These are phyloP conservation scores for Chiloscyllium plagiosum DNA, from an alignment of 2,113 vertebrate species.

Conservation along the genomic window DNA sequence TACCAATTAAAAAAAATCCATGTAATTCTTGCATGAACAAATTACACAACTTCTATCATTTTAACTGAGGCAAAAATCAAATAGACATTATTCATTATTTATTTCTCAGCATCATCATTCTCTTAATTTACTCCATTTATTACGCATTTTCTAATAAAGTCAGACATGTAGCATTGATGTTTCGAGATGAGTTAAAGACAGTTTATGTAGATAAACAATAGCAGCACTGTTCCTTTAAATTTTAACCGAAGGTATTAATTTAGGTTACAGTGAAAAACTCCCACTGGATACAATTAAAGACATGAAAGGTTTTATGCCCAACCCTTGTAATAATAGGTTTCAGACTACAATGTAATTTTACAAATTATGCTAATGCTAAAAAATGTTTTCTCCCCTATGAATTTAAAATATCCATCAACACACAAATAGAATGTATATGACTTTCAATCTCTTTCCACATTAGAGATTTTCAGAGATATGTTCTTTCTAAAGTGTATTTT, in stretches of 20 bases:
- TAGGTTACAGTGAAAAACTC: constrained; percentile 17
- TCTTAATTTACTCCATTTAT: not conserved
- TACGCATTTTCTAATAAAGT: not conserved
- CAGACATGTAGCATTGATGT: not conserved
- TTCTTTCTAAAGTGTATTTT: not conserved
- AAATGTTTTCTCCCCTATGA: not conserved
- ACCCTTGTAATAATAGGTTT: constrained; percentile 32
- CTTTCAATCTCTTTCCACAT: not conserved
- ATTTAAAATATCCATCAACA: constrained; percentile 27
- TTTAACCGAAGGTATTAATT: constrained; percentile 25
- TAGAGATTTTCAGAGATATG: not conserved
- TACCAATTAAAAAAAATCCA: not conserved
- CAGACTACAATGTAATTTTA: constrained; percentile 37
- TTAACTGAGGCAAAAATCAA: not conserved
- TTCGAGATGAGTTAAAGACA: not conserved
- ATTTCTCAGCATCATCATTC: constrained; percentile 7
- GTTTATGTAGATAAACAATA: constrained; percentile 9
- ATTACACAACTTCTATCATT: not conserved
- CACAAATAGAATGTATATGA: not conserved
- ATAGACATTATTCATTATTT: not conserved
- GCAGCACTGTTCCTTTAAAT: constrained; percentile 7
- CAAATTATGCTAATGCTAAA: constrained; percentile 32
- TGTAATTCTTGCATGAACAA: not conserved
- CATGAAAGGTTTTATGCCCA: constrained; percentile 28
- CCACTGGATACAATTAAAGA: constrained; percentile 31